Evolutionary conservation across 2,888 invertebrate genomes (phyloP).

Genomic region (Conus canariensis): DNA sequence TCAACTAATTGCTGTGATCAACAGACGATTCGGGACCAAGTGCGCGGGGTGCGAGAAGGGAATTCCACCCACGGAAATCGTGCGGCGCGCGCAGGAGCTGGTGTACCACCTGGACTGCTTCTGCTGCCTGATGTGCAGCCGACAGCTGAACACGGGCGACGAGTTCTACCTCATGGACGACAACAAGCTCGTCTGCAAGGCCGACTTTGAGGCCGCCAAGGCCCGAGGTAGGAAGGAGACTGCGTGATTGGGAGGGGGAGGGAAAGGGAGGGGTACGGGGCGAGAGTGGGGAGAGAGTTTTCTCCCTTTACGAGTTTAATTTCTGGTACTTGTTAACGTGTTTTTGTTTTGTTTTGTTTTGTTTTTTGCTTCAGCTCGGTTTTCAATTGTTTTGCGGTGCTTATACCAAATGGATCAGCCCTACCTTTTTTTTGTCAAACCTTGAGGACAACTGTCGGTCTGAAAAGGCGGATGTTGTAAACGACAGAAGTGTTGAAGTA

Average conservation of each 20-base stretch:
- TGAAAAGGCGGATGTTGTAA: no score
- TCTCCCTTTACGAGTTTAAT: no score
- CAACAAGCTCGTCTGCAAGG: conserved; percentile 97
- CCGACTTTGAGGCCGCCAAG: conserved; percentile 98
- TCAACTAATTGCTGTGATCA: conserved; percentile 70
- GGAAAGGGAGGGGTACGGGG: not conserved
- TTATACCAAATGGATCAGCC: no score
- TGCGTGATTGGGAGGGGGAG: not conserved
- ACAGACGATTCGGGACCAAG: conserved; percentile 98
- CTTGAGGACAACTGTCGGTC: no score
- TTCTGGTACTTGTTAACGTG: no score
- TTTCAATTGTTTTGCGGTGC: no score
- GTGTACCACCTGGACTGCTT: conserved; percentile 85
- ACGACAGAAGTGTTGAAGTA: no score
- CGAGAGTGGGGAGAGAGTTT: not conserved
- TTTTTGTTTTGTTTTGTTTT: no score
- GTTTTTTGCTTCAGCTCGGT: no score
- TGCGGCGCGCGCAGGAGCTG: conserved; percentile 96
- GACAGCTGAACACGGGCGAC: conserved; percentile 98
- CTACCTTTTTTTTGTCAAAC: no score
- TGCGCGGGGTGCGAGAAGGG: conserved; percentile 99
- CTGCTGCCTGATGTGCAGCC: conserved; percentile 85
- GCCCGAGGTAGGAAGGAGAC: conserved; percentile 81
- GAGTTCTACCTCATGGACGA: conserved; percentile 99
- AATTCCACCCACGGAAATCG: conserved; percentile 97